Percentiles rank a stretch among this genome's conserved stretches.
Evolutionary conservation across 2,113 vertebrate genomes (phyloP).

Genomic region (Brachyhypopomus occidentalis): DNA sequence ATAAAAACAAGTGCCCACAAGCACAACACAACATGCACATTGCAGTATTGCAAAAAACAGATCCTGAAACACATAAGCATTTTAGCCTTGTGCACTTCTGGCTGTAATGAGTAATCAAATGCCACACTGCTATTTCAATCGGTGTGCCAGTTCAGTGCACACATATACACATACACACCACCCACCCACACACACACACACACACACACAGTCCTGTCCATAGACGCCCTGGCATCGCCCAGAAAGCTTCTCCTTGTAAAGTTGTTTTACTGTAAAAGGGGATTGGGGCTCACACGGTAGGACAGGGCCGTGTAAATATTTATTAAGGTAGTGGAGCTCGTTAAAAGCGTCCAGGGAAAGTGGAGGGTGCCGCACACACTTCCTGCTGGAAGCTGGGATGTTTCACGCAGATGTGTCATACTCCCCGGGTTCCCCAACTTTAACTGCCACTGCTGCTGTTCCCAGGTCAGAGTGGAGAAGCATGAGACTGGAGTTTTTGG

Average conservation of each 20-base stretch:
- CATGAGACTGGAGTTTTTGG: neutral
- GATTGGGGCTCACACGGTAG: neutral
- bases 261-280: constrained; percentile 23
- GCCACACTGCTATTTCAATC: neutral
- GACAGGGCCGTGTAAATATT: constrained; percentile 27
- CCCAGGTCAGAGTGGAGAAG: neutral
- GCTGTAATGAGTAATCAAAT: constrained; percentile 30
- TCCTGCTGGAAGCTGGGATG: neutral
- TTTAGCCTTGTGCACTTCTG: constrained; percentile 3
- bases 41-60: neutral
- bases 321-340: constrained; percentile 5
- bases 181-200: constrained; percentile 21
- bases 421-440: neutral
- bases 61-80: constrained; percentile 2
- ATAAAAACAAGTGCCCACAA: neutral
- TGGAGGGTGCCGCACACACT: neutral
- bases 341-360: neutral
- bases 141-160: neutral
- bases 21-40: constrained; percentile 14
- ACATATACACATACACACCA: neutral
- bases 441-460: neutral
- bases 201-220: constrained; percentile 33
- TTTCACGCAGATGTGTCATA: neutral
- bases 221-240: neutral
- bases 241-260: neutral